These are phyloP conservation scores for Carassius carassius DNA, from an alignment of 2,113 vertebrate species.

Conservation along the genomic window DNA sequence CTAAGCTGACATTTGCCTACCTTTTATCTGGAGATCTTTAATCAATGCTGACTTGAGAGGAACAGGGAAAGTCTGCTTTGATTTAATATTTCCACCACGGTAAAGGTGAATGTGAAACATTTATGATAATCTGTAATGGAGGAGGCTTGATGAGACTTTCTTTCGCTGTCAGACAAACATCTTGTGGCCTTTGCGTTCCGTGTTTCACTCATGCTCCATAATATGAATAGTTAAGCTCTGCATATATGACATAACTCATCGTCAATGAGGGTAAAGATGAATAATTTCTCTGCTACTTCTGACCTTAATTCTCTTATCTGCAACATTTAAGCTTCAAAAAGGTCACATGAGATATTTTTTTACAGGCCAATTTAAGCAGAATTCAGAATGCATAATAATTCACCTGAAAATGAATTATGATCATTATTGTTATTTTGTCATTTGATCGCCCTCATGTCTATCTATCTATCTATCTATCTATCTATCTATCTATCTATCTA, in stretches of 20 bases:
- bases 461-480: too few species aligned
- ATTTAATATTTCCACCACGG: constrained; percentile 75
- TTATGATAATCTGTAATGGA: constrained; percentile 62
- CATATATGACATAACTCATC: constrained; percentile 11
- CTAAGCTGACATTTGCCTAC: constrained; percentile 87
- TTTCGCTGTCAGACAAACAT: constrained; percentile 56
- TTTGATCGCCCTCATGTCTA: too few species aligned
- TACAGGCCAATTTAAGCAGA: neutral
- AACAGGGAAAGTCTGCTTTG: constrained; percentile 78
- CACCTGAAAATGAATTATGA: neutral
- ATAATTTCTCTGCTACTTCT: constrained; percentile 26
- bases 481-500: too few species aligned
- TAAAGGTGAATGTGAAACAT: constrained; percentile 69
- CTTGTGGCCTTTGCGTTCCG: constrained; percentile 44
- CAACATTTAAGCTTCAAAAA: constrained; percentile 23
- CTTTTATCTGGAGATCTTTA: constrained; percentile 84
- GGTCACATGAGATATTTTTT: constrained; percentile 1
- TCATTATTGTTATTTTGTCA: neutral
- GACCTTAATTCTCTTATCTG: neutral
- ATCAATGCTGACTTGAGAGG: constrained; percentile 82
- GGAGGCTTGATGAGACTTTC: constrained; percentile 65
- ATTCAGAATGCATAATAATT: neutral
- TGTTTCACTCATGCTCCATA: constrained; percentile 45
- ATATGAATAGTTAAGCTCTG: constrained; percentile 39
- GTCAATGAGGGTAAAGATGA: neutral